Percentiles rank a stretch among this genome's conserved stretches.
Conservation (phyloP, 2,113 vertebrate species). For the Porphyrio hochstetteri region DNA sequence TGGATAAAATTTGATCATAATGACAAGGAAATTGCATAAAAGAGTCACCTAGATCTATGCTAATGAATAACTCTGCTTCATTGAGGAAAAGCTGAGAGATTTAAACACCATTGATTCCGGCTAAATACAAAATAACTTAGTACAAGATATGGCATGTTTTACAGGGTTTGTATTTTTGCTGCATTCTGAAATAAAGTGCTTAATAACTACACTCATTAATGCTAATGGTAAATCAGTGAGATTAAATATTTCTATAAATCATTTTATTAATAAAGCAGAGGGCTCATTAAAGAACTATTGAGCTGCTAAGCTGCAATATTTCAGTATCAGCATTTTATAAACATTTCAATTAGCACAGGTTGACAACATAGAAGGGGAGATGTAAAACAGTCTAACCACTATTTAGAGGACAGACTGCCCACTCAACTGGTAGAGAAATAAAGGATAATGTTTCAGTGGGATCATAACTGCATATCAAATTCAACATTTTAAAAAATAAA, state of each 20-base stretch:
- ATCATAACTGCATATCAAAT: not conserved
- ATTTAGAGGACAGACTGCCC: not conserved
- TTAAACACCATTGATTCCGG: constrained; percentile 41
- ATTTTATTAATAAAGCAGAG: constrained; percentile 77
- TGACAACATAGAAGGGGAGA: constrained; percentile 12
- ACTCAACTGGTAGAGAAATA: not conserved
- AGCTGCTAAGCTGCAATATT: constrained; percentile 64
- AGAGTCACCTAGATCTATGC: not conserved
- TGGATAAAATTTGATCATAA: constrained; percentile 42
- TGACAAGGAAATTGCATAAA: constrained; percentile 9
- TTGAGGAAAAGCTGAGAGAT: constrained; percentile 7
- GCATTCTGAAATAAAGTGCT: constrained; percentile 62
- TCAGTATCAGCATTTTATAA: constrained; percentile 72
- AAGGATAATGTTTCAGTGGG: not conserved
- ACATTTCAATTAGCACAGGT: constrained; percentile 72
- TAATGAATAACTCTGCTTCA: constrained; percentile 40
- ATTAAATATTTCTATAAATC: constrained; percentile 78
- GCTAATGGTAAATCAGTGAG: constrained; percentile 74
- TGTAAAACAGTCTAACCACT: not conserved
- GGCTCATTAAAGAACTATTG: constrained; percentile 69
- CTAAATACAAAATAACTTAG: constrained; percentile 53
- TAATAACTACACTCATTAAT: constrained; percentile 73
- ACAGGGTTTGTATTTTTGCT: constrained; percentile 43
- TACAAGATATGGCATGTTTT: constrained; percentile 25
- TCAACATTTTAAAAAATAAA: not conserved